Evolutionary conservation across 2,113 vertebrate genomes (phyloP).

Genomic region (Ptilonorhynchus violaceus): DNA sequence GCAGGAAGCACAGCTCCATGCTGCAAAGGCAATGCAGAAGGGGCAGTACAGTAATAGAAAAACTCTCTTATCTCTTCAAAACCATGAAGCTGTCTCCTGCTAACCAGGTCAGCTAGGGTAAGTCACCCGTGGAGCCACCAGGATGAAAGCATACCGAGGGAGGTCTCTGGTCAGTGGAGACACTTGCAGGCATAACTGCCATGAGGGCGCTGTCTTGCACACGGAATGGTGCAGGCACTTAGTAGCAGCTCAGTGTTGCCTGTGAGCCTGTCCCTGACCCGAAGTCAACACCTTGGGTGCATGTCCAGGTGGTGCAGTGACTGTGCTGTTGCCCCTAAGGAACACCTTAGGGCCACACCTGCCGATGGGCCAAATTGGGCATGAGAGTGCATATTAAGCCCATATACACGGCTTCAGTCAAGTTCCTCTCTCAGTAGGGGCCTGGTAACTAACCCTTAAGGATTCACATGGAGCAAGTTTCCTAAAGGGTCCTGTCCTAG

Average conservation of each 20-base stretch:
- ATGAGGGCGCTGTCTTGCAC: neutral
- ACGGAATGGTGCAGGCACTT: neutral
- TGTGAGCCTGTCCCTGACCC: neutral
- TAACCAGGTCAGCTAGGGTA: neutral
- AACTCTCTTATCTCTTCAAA: neutral
- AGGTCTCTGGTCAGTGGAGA: neutral
- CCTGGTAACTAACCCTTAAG: neutral
- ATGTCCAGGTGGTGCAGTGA: neutral
- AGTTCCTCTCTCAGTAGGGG: neutral
- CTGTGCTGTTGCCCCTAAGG: neutral
- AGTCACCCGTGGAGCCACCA: neutral
- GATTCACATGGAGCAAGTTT: neutral
- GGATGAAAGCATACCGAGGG: neutral
- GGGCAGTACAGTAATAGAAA: neutral
- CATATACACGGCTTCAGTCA: neutral
- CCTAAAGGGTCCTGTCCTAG: neutral
- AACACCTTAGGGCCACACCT: neutral
- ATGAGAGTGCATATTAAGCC: neutral
- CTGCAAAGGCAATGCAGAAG: neutral
- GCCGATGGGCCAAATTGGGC: rapidly evolving
- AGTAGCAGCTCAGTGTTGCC: neutral
- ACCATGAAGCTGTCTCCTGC: neutral
- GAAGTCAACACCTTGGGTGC: neutral
- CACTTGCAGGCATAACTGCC: neutral
- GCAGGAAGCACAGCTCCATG: neutral